Base-by-base conservation (phyloP, 2,113 vertebrate species). In the Elephantulus edwardii region DNA sequence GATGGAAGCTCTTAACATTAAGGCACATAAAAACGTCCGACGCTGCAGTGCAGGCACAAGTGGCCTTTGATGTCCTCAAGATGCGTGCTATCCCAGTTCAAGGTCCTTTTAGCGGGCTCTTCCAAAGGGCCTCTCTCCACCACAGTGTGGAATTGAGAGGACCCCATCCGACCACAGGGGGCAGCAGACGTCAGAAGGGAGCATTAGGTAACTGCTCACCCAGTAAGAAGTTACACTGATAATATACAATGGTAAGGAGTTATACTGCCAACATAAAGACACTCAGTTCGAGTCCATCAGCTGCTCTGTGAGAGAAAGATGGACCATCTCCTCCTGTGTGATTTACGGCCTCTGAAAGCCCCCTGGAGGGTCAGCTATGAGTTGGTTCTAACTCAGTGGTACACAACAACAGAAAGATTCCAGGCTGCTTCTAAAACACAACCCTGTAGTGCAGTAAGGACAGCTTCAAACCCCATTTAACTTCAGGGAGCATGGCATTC, bases 1-100 rank as follows among this genome's bases (percentile, higher is more conserved):
- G 88, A 75, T 83, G 96, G 95, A 83, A 87, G 94, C 79, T 95
- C 90, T 94, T 92, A 77, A 76, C 79, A 82, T 38, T n/a, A 70
- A 70, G 26, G 79, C 93, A 93, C 83, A 88, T 92, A 80, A 96
- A 95, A 93, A 83, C 26, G 56, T 84, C 90, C 88, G 75, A 30
- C 8, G 6, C 48, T 60, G 66, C 88, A 28, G 54, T 68, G 86
- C 66, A 44, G 42, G 72, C 77, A 24, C 56, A 46, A 82, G 83
- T 0, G 3, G 28, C 58, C 60, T 88, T 85, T 79, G 76, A 68
- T 83, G 83, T 81, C 58, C 83, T 22, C 5, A 56, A 88, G 85
- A 64, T 82, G 75, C 87, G 17, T 80, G 83, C 77, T 28, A 42
- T 70, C 50, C 84, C 38, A n/a, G 68, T 68, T 66, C 82, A 85